Evolutionary conservation across 1,140 invertebrate genomes (phyloP).

Genomic region (Papilio polytes): DNA sequence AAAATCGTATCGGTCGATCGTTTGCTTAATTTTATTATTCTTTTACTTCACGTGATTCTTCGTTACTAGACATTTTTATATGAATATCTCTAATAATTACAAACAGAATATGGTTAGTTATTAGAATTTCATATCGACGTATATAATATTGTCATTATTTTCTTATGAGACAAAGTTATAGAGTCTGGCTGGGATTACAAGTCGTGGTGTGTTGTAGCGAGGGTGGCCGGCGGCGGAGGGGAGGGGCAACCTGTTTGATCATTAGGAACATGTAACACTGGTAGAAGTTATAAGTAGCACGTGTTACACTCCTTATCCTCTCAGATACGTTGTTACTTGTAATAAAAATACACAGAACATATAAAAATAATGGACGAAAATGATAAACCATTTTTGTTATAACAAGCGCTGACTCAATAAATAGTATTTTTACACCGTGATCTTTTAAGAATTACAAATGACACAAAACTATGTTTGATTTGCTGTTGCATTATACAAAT

Average conservation of each 20-base stretch:
- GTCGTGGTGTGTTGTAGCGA: not conserved
- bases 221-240: not conserved
- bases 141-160: not conserved
- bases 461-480: not conserved
- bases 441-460: not conserved
- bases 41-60: not conserved
- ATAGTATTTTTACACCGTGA: not conserved
- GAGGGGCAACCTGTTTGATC: conserved; percentile 19
- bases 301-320: conserved; percentile 2
- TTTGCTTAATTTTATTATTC: not conserved
- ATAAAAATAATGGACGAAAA: not conserved
- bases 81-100: too few species aligned
- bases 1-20: not conserved
- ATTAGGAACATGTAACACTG: conserved; percentile 23
- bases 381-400: not conserved
- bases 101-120: not conserved
- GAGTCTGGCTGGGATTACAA: not conserved
- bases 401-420: not conserved
- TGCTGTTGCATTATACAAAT: not conserved
- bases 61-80: too few species aligned
- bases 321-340: not conserved
- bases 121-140: not conserved
- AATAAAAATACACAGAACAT: not conserved
- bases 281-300: conserved; percentile 3
- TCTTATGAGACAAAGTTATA: conserved; percentile 6